phyloP scores from a whole-genome alignment of 2,113 vertebrate genomes.

The Hiodon tergisus region DNA sequence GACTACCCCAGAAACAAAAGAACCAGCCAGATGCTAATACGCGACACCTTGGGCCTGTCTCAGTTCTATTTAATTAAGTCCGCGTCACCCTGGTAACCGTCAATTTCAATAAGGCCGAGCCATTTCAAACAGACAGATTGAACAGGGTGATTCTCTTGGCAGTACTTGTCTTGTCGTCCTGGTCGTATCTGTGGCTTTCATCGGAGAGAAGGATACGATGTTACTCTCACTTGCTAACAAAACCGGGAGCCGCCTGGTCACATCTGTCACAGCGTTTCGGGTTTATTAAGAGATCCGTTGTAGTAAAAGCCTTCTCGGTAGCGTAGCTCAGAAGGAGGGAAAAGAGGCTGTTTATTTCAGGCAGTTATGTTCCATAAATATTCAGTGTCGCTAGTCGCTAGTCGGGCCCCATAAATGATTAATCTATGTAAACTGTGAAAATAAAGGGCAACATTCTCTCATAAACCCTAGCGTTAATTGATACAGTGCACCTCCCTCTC shows the following conservation, averaged over 20 bases:
- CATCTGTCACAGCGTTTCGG: no score
- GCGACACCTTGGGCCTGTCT: background rate
- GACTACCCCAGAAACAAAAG: background rate
- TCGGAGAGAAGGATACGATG: no score
- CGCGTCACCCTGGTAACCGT: background rate
- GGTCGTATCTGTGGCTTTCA: no score
- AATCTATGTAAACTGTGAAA: slow-evolving; percentile 33
- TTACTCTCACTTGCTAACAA: no score
- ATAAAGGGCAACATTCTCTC: slow-evolving; percentile 4
- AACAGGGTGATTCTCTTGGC: background rate
- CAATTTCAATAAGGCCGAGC: background rate
- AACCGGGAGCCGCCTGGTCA: no score
- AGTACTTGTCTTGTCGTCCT: background rate
- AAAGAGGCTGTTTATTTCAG: no score
- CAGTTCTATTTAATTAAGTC: background rate
- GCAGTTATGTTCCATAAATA: no score
- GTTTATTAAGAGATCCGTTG: no score
- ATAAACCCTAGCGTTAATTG: slow-evolving; percentile 8
- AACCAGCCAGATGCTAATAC: background rate
- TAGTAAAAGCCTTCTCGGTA: no score
- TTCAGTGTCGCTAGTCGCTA: slow-evolving; percentile 33
- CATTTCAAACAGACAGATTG: background rate
- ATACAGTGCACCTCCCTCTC: slow-evolving; percentile 22
- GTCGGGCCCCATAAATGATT: slow-evolving; percentile 45
- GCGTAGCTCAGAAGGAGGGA: no score